Evolutionary conservation across 2,888 invertebrate genomes (phyloP).

Genomic region (Rambutsinella grinnellia): DNA sequence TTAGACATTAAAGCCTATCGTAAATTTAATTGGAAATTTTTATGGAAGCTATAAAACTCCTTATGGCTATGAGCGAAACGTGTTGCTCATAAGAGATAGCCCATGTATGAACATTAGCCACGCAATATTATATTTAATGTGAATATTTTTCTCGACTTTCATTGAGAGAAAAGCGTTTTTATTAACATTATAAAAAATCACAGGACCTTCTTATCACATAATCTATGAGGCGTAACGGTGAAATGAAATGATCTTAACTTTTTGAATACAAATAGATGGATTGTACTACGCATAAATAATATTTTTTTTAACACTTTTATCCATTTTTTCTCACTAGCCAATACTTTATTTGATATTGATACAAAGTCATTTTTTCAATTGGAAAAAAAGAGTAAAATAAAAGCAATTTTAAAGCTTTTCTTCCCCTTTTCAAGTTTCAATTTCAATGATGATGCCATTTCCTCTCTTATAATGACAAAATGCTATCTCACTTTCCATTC

Average conservation of each 20-base stretch:
- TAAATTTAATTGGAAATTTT: constrained; percentile 59
- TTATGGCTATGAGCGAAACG: too few species aligned
- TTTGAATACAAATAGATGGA: not conserved
- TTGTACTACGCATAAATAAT: not conserved
- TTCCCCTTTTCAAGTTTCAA: not conserved
- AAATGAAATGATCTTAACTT: not conserved
- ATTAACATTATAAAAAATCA: not conserved
- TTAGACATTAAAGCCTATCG: constrained; percentile 61
- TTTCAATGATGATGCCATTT: not conserved
- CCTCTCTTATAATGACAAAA: too few species aligned
- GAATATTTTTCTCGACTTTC: not conserved
- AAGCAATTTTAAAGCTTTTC: not conserved
- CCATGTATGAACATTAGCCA: not conserved
- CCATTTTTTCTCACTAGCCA: too few species aligned
- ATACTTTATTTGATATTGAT: not conserved
- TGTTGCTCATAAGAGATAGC: not conserved
- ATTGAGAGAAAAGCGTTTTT: too few species aligned
- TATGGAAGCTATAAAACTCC: constrained; percentile 54
- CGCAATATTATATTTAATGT: not conserved
- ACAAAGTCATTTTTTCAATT: not conserved
- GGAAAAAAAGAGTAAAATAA: not conserved
- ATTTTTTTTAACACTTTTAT: not conserved
- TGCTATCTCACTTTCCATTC: not conserved
- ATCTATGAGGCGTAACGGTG: not conserved
- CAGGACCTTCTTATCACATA: not conserved